Conservation (phyloP, 1,140 invertebrate species). For the Chironomus striatipennis region DNA sequence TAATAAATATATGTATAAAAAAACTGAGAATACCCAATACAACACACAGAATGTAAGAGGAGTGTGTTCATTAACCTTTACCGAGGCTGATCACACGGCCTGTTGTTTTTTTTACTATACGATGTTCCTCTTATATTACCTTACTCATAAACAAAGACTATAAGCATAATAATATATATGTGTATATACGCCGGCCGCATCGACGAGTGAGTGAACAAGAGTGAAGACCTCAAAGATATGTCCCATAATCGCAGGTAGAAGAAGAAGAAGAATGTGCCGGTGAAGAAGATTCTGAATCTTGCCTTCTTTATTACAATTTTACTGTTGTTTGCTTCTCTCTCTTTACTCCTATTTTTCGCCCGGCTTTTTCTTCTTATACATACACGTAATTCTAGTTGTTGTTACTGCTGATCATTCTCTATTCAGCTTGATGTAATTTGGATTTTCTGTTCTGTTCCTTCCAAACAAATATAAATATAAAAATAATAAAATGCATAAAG, state of each 20-base stretch:
- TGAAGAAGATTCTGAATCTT: background rate
- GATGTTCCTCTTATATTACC: background rate
- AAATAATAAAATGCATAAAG: background rate
- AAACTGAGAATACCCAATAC: background rate
- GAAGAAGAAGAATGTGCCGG: conserved; percentile 3
- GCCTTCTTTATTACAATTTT: conserved; percentile 9
- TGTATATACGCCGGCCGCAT: background rate
- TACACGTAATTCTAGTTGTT: background rate
- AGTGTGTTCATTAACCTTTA: conserved; percentile 22
- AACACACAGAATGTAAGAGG: background rate
- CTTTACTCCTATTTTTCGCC: background rate
- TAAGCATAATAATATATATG: conserved; percentile 1
- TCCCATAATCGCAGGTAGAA: conserved; percentile 5
- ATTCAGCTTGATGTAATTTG: background rate
- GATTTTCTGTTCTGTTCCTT: background rate
- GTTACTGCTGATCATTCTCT: background rate
- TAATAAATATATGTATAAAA: no score
- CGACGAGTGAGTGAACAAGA: background rate
- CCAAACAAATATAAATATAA: background rate
- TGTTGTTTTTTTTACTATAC: background rate
- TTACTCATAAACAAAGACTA: conserved; percentile 3
- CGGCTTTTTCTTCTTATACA: background rate
- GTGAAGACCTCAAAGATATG: background rate
- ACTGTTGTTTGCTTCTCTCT: conserved; percentile 6
- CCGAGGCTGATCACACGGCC: conserved; percentile 12